A percentile compares a stretch with the other conserved stretches of the same genome.
These are phyloP conservation scores for Forficula auricularia DNA, from an alignment of 1,140 invertebrate genomes.

Conservation along the genomic window DNA sequence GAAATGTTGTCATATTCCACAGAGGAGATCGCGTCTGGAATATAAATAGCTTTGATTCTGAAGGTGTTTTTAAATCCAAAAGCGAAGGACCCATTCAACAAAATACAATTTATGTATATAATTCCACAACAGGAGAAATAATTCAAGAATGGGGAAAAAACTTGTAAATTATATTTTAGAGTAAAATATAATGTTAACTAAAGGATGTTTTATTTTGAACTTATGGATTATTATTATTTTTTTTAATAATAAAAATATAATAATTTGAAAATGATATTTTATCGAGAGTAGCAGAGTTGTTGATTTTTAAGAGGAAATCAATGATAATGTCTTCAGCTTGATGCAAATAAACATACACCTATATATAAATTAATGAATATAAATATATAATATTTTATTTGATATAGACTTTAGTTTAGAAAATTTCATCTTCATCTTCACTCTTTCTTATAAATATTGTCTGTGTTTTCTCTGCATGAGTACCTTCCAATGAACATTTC, in stretches of 20 bases:
- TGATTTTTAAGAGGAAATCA: no score
- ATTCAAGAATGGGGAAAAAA: constrained; percentile 62
- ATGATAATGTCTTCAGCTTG: no score
- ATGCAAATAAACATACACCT: no score
- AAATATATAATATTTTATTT: no score
- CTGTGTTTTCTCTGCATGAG: no score
- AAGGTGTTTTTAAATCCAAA: constrained; percentile 38
- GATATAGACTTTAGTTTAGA: no score
- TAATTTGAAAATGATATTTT: no score
- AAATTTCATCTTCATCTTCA: no score
- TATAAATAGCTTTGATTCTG: constrained; percentile 38
- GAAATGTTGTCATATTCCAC: constrained; percentile 70
- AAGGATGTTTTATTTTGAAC: neutral
- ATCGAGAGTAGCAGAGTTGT: no score
- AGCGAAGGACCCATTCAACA: constrained; percentile 48
- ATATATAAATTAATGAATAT: no score
- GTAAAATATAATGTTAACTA: constrained; percentile 3
- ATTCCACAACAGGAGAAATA: constrained; percentile 46
- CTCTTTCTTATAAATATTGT: no score
- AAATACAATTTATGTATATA: constrained; percentile 55
- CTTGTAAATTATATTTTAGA: constrained; percentile 36
- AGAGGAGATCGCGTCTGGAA: constrained; percentile 58
- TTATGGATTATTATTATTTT: neutral
- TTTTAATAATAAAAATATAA: neutral
- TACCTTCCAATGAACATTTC: no score